phyloP scores from a whole-genome alignment of 2,797 vertebrate species.

The Hoplostethus mediterraneus region DNA sequence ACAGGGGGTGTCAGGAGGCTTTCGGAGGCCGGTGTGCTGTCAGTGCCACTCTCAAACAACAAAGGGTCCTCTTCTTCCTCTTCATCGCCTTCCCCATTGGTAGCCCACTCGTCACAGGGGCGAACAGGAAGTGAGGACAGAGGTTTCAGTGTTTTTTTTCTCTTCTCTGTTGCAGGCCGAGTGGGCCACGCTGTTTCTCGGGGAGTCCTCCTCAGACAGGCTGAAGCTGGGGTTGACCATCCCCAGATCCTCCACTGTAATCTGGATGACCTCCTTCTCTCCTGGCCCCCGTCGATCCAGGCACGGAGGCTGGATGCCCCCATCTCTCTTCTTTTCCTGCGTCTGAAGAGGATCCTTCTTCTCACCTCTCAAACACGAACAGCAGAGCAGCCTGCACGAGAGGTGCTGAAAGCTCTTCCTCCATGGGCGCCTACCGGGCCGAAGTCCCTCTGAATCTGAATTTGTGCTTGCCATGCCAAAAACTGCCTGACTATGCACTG shows the following conservation, averaged over 20 bases:
- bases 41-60: constrained; percentile 48
- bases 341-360: constrained; percentile 50
- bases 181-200: constrained; percentile 26
- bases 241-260: constrained; percentile 81
- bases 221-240: constrained; percentile 79
- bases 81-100: constrained; percentile 36
- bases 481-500: neutral
- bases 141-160: constrained; percentile 53
- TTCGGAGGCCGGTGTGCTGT: constrained; percentile 31
- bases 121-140: constrained; percentile 76
- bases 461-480: constrained; percentile 45
- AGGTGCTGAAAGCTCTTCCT: constrained; percentile 23
- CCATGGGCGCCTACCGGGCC: constrained; percentile 31
- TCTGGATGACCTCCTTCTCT: constrained; percentile 69
- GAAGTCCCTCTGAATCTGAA: constrained; percentile 18
- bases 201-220: constrained; percentile 61
- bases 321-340: constrained; percentile 57
- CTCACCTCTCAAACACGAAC: constrained; percentile 62
- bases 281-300: constrained; percentile 47
- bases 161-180: constrained; percentile 72
- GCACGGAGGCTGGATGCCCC: constrained; percentile 36
- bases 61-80: constrained; percentile 60
- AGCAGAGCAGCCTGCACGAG: constrained; percentile 68
- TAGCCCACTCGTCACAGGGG: constrained; percentile 12
- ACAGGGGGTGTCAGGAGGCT: constrained; percentile 69